Evolutionary conservation across 1,140 invertebrate genomes (phyloP), one percentile per base, ranked within the genome.

Genomic region (Drosophila yakuba): DNA sequence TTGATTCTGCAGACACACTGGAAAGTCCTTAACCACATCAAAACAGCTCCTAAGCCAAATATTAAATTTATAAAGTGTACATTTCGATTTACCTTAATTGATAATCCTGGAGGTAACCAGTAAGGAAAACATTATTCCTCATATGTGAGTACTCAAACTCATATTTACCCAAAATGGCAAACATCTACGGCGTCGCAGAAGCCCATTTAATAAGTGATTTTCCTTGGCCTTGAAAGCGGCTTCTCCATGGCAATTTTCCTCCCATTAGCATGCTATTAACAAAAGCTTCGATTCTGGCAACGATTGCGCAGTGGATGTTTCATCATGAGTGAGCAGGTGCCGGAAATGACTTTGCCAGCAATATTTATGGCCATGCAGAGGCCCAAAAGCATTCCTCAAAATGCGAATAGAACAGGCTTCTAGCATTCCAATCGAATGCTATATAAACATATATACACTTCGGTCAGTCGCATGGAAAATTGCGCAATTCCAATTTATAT

Each of bases 251-350:
- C 43, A 58, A 71, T 71, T 57, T 71, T 68, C 28, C 23, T 48
- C 28, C 64, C 67, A 69, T 71, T 71, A 71, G 45, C 44, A n/a
- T 41, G 35, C 41, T 48, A 56, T 57, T 48, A 57, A 68, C 43
- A 57, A 71, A 48, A 28, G 64, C 64, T 32, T 36, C 47, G 17
- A 36, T 38, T 38, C 12, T 54, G 41, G 28, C 36, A 15, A 47
- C 35, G 28, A 58, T 39, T 57, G 44, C 67, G 67, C 67, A 71
- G 51, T 57, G 69, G 64, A 57, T 71, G 17, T 71, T 71, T 71
- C 64, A 68, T 54, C 64, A 67, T 32, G 64, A 67, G 64, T 60
- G 64, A 68, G 38, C 64, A 68, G 64, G 64, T 68, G 64, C 61
- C 64, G 64, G 64, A 68, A 68, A 68, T 68, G 64, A 68, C 64